Conservation (phyloP, 2,888 invertebrate genomes). For the Lasius fuliginosus region DNA sequence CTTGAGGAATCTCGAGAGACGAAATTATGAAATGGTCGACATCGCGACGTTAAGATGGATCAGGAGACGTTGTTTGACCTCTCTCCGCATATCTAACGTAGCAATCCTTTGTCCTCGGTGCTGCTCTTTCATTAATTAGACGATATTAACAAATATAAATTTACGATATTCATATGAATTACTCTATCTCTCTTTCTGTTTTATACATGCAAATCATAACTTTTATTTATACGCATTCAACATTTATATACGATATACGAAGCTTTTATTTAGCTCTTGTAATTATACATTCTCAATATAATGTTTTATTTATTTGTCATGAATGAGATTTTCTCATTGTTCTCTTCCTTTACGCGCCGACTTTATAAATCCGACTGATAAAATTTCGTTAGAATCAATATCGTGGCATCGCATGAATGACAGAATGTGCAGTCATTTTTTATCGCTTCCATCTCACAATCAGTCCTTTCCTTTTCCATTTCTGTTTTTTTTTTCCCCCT, state of each 20-base stretch:
- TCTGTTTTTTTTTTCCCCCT: conserved; percentile 14
- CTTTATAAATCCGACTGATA: conserved; percentile 20
- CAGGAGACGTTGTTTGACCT: conserved; percentile 14
- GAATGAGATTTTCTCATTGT: not conserved
- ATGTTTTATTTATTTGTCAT: not conserved
- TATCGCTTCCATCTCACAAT: not conserved
- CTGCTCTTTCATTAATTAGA: not conserved
- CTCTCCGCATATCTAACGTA: not conserved
- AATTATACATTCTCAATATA: not conserved
- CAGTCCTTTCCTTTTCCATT: not conserved
- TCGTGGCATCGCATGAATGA: conserved; percentile 25
- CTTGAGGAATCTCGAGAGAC: conserved; percentile 50
- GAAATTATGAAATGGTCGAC: conserved; percentile 51
- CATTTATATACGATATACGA: not conserved
- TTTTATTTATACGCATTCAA: not conserved
- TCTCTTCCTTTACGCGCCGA: not conserved
- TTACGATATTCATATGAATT: not conserved
- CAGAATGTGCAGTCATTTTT: conserved; percentile 48
- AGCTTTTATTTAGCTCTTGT: not conserved
- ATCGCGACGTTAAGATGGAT: conserved; percentile 47
- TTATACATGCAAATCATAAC: not conserved
- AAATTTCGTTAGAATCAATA: conserved; percentile 62
- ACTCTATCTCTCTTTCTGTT: not conserved
- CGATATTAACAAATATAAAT: not conserved
- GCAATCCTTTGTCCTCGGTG: not conserved